Percentiles rank a stretch among this genome's conserved stretches.
These are phyloP conservation scores for Balearica regulorum DNA, from an alignment of 2,797 vertebrate species.

Conservation along the genomic window DNA sequence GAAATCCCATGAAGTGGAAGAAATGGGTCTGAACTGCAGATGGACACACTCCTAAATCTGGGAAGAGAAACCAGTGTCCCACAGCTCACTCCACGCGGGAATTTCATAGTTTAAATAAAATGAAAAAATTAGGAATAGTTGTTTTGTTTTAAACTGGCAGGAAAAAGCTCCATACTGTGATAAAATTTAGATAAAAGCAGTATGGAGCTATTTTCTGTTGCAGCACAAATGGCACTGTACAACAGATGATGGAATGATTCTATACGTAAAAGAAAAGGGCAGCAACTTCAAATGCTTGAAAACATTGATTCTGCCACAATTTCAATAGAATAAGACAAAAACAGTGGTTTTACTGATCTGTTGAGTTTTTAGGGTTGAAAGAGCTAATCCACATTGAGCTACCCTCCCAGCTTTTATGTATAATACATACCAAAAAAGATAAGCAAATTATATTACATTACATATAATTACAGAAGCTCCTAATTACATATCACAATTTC, in stretches of 20 bases:
- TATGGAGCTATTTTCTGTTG: background rate
- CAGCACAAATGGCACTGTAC: background rate
- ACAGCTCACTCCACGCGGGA: background rate
- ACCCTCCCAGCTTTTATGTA: background rate
- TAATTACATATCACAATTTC: background rate
- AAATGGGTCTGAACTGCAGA: background rate
- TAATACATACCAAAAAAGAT: background rate
- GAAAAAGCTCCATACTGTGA: background rate
- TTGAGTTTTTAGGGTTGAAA: background rate
- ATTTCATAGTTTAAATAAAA: background rate
- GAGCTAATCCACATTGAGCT: background rate
- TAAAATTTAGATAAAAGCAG: too few relatives aligned
- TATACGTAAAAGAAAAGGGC: background rate
- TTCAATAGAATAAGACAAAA: background rate
- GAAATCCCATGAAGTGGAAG: background rate
- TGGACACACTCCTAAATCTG: background rate
- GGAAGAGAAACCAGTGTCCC: background rate
- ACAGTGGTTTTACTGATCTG: background rate
- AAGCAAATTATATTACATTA: constrained; percentile 23
- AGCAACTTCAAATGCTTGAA: background rate
- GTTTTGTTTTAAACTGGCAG: background rate
- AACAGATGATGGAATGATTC: background rate
- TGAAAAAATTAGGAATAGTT: background rate
- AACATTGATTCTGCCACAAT: background rate
- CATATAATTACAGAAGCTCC: constrained; percentile 9